Base-by-base conservation (phyloP, 1,140 invertebrate genomes). In the Temnothorax longispinosus region DNA sequence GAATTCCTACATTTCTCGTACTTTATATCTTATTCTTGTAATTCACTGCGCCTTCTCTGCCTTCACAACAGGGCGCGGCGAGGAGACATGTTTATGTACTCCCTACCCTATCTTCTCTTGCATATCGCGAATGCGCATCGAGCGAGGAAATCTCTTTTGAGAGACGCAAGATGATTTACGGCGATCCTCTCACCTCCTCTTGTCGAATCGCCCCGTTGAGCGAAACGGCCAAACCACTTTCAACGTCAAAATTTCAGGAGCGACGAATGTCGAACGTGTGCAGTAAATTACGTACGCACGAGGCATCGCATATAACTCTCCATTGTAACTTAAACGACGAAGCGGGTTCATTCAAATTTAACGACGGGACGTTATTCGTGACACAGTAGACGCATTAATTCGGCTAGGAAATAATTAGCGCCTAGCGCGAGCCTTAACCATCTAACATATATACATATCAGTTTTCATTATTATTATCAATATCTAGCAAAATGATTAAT, bases 81-180 rank as follows among this genome's bases (percentile, higher is more conserved):
- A 81, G 27, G 75, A 62, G 47, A 81, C 47, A 71, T 69, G 64
- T 81, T 81, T 81, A 81, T 71, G 77, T 71, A 81, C 47, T 54
- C 47, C 62, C 18, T 65, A 27, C 41, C 41, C 60, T 65, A 78
- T 78, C 58, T 65, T 75, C 60, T 21, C 41, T 81, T 21, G 47
- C 47, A 21, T 81, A 54, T 44, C 50, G 65, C 64, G 64, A 81
- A 81, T 69, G 64, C 77, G 11, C 58, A 47, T 64, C 41, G 69
- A 60, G 69, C 27, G 32, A 47, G 69, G 41, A 74, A 60, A 84
- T 74, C 54, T 74, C 54, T 74, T 60, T 75, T 21, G 67, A 74
- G 41, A 47, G 18, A 41, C 21, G 67, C 67, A 27, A 35, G 11
- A 82, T 82, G 41, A 82, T 82, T 82, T 82, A 82, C 67, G 27